Evolutionary conservation across 2,888 invertebrate genomes (phyloP).

Genomic region (Didymodactylos carnosus): DNA sequence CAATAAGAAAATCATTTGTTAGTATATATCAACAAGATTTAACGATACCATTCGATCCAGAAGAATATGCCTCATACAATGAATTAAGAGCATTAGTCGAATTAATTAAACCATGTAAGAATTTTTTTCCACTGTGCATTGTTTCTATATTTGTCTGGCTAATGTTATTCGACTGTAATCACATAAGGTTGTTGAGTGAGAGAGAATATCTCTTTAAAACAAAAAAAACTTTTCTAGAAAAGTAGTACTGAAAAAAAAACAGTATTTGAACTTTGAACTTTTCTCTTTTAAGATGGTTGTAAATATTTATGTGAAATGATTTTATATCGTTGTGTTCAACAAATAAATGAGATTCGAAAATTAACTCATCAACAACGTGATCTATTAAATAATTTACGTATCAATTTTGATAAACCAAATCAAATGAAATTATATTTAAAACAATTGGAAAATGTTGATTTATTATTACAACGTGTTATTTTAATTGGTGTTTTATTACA

Average conservation of each 20-base stretch:
- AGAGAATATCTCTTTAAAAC: too few species aligned
- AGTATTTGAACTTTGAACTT: too few species aligned
- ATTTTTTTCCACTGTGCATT: too few species aligned
- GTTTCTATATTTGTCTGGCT: too few species aligned
- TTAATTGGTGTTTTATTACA: slow-evolving; percentile 91
- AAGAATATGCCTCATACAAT: neutral
- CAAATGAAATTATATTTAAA: slow-evolving; percentile 46
- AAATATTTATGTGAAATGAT: neutral
- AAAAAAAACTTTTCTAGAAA: too few species aligned
- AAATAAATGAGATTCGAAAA: neutral
- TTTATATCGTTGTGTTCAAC: neutral
- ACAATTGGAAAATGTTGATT: slow-evolving; percentile 52
- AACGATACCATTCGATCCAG: neutral
- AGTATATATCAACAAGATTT: slow-evolving; percentile 43
- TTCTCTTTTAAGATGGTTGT: neutral
- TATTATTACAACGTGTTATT: slow-evolving; percentile 82
- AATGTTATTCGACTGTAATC: too few species aligned
- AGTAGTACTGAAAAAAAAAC: neutral
- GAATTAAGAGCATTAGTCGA: slow-evolving; percentile 63
- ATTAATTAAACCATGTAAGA: neutral
- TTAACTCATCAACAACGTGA: slow-evolving; percentile 37
- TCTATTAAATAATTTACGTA: slow-evolving; percentile 63
- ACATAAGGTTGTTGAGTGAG: too few species aligned
- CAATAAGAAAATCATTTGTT: slow-evolving; percentile 85
- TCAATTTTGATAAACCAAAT: slow-evolving; percentile 94